Percentiles rank a stretch among this genome's conserved stretches.
Evolutionary conservation across 2,888 invertebrate species (phyloP).

Genomic region (Calliopum simillimum): DNA sequence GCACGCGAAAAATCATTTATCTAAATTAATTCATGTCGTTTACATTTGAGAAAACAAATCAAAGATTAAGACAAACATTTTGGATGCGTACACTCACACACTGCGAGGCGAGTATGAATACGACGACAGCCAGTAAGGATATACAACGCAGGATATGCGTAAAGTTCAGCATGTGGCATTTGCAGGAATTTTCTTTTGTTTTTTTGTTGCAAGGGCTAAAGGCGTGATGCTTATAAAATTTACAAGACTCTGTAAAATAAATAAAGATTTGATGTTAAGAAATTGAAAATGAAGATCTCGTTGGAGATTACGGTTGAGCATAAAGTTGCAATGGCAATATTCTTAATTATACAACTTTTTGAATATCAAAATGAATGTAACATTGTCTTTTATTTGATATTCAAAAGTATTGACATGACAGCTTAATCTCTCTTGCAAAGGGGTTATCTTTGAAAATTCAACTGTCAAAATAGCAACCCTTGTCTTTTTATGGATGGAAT

Average conservation of each 20-base stretch:
- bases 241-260: slow-evolving; percentile 50
- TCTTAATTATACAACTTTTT: too few species aligned
- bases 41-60: slow-evolving; percentile 67
- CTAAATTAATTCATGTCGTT: slow-evolving; percentile 69
- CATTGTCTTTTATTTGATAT: too few species aligned
- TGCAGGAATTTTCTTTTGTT: slow-evolving; percentile 44
- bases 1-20: slow-evolving; percentile 67
- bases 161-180: slow-evolving; percentile 45
- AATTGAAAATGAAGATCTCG: too few species aligned
- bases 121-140: neutral
- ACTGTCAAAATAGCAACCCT: slow-evolving; percentile 8
- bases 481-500: slow-evolving; percentile 25
- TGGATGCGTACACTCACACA: slow-evolving; percentile 42
- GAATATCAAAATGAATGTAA: too few species aligned
- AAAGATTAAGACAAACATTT: slow-evolving; percentile 69
- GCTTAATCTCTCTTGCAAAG: too few species aligned
- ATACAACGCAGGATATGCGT: slow-evolving; percentile 38
- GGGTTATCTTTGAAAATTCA: too few species aligned
- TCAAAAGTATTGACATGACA: too few species aligned
- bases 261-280: slow-evolving; percentile 58
- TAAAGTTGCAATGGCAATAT: too few species aligned
- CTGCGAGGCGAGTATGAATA: too few species aligned
- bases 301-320: too few species aligned
- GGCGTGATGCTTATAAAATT: slow-evolving; percentile 52
- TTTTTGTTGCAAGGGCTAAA: slow-evolving; percentile 1